Base-by-base conservation (phyloP, 2,113 vertebrate genomes). In the Perccottus glenii region DNA sequence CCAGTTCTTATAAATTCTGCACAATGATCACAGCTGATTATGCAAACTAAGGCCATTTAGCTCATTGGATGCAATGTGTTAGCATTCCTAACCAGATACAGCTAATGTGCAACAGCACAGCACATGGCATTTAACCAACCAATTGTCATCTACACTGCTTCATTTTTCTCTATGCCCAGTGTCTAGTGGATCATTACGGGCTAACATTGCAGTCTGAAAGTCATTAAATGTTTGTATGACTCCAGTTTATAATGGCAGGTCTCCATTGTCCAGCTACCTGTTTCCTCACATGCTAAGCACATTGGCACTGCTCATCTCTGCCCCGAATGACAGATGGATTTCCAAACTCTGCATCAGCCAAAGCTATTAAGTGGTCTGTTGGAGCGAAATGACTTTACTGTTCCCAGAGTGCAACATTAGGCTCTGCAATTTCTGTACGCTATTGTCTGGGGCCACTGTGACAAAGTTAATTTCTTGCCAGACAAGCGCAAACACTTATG, bases 391-490 rank as follows among this genome's bases (percentile, higher is more conserved):
- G 78, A 88, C 83, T 92, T 88, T 64, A 76, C 82, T 70, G 73
- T 83, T 90, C 82, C 85, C 71, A 45, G 56, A 83, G 78, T 77
- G 80, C 75, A 79, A 80, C 77, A 83, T 87, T 67, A 83, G 72
- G 80, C 78, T 85, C 77, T 80, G 83, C 81, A 83, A 78, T 84
- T 85, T 73, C 82, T 84, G 77, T 69, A 60, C 60, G 59, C 77
- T 80, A 85, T 84, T 83, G 80, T 90, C 80, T 77, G 19, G 71
- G 80, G 74, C 80, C 75, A 49, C 70, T 74, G 70, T 77, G 76
- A 87, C 85, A 81, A 85, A 87, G 80, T 91, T 87, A 67, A 90
- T 91, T 91, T 90, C 84, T 83, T 87, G 67, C 73, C 67, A 89
- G 78, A 83, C 81, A 90, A 82, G 80, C 86, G 82, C 57, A 84